Conservation (phyloP, 2,888 invertebrate genomes). For the Rambutsinella grinnellia region DNA sequence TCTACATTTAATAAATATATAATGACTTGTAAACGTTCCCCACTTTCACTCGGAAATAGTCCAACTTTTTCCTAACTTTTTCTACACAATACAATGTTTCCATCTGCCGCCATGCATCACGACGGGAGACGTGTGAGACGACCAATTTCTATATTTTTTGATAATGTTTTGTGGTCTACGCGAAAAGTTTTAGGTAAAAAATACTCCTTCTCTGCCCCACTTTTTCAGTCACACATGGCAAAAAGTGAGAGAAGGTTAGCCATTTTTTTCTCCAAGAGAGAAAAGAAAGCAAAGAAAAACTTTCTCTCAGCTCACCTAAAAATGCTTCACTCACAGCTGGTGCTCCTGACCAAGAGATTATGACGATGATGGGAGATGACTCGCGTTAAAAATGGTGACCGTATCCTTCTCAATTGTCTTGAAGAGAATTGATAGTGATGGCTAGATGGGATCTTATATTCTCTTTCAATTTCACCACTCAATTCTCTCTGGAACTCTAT, state of each 20-base stretch:
- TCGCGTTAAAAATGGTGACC: no score
- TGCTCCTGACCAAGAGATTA: constrained; percentile 43
- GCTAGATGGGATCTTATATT: no score
- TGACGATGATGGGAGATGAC: no score
- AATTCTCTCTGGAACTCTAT: no score
- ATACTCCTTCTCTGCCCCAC: constrained; percentile 9
- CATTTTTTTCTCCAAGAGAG: not conserved
- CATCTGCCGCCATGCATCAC: constrained; percentile 30
- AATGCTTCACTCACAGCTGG: constrained; percentile 37
- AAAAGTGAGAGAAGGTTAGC: not conserved
- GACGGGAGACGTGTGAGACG: constrained; percentile 9
- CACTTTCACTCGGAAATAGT: not conserved
- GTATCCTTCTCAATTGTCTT: no score
- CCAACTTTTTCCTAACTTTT: not conserved
- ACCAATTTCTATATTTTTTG: not conserved
- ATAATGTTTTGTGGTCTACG: not conserved
- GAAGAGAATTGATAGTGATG: no score
- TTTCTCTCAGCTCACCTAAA: not conserved
- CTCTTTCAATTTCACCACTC: no score
- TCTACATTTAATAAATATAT: constrained; percentile 9
- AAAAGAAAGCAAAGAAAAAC: not conserved
- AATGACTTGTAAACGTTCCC: not conserved
- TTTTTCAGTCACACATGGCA: constrained; percentile 31
- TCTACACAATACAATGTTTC: constrained; percentile 12
- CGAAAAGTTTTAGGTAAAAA: not conserved